Percentiles rank a stretch among this genome's conserved stretches.
Evolutionary conservation across 2,888 invertebrate species (phyloP).

Genomic region (Tinea semifulvella): DNA sequence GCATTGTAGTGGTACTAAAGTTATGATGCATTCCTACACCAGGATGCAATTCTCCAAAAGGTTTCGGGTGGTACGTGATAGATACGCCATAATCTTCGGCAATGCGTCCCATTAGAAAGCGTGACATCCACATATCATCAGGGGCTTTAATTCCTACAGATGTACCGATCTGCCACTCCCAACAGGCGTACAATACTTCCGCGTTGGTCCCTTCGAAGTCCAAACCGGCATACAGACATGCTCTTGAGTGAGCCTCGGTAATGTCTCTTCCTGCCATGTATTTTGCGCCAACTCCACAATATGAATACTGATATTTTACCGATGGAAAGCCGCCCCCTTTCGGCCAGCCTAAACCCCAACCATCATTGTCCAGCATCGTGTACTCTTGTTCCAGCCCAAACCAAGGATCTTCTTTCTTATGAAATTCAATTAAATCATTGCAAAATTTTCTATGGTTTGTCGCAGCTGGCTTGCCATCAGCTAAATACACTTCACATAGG

Average conservation of each 20-base stretch:
- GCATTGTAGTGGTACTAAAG: constrained; percentile 88
- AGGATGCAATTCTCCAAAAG: constrained; percentile 84
- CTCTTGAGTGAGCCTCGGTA: constrained; percentile 80
- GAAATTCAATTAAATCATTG: constrained; percentile 73
- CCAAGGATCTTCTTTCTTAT: constrained; percentile 79
- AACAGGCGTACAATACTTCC: constrained; percentile 95
- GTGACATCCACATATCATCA: constrained; percentile 88
- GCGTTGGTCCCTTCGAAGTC: constrained; percentile 95
- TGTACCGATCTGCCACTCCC: constrained; percentile 92
- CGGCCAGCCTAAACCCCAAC: constrained; percentile 93
- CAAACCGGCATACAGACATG: constrained; percentile 93
- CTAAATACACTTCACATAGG: constrained; percentile 81
- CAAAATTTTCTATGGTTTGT: constrained; percentile 79
- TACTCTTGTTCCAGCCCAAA: constrained; percentile 95
- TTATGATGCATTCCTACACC: constrained; percentile 91
- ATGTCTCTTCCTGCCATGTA: constrained; percentile 93
- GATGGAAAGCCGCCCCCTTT: constrained; percentile 88
- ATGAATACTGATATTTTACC: constrained; percentile 87
- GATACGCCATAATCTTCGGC: constrained; percentile 86
- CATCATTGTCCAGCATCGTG: constrained; percentile 85
- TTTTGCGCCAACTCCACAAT: constrained; percentile 95
- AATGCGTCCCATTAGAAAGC: constrained; percentile 83
- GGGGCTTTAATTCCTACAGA: constrained; percentile 83
- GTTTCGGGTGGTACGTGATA: constrained; percentile 76
- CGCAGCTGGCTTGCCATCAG: constrained; percentile 74